phyloP scores from a whole-genome alignment of 2,797 vertebrate species.

The Gallinago nigripennis region DNA sequence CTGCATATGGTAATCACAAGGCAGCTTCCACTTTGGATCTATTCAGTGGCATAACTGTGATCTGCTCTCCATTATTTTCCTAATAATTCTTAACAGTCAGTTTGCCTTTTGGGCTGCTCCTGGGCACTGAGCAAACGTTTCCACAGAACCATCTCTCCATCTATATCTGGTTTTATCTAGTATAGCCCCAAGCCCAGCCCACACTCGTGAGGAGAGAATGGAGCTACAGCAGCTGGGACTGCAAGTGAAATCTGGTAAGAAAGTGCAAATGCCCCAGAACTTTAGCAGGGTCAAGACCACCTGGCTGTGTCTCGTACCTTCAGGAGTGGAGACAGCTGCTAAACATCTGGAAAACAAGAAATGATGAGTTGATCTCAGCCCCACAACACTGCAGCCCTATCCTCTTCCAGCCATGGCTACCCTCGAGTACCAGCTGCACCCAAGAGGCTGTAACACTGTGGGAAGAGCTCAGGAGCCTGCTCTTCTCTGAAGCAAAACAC shows the following conservation, averaged over 20 bases:
- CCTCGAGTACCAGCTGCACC: not conserved
- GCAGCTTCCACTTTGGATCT: not conserved
- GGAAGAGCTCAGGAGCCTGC: not conserved
- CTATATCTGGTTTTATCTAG: not conserved
- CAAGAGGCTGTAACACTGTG: not conserved
- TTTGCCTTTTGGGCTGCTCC: slow-evolving; percentile 40
- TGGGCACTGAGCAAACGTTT: not conserved
- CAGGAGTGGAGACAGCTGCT: not conserved
- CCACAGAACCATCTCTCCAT: slow-evolving; percentile 9
- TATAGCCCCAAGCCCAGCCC: not conserved
- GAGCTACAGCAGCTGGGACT: not conserved
- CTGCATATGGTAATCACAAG: not conserved
- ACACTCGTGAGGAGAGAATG: not conserved
- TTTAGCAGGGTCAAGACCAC: not conserved
- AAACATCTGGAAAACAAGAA: not conserved
- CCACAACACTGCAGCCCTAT: not conserved
- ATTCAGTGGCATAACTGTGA: not conserved
- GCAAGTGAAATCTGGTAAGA: not conserved
- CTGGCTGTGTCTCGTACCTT: not conserved
- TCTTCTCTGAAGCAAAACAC: not conserved
- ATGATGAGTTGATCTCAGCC: not conserved
- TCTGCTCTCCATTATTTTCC: slow-evolving; percentile 39
- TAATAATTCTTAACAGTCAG: slow-evolving; percentile 26
- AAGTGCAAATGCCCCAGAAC: not conserved
- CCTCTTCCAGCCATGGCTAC: not conserved